Percentiles rank a stretch among this genome's conserved stretches.
Conservation (phyloP, 2,113 vertebrate species). For the Tragelaphus buxtoni region DNA sequence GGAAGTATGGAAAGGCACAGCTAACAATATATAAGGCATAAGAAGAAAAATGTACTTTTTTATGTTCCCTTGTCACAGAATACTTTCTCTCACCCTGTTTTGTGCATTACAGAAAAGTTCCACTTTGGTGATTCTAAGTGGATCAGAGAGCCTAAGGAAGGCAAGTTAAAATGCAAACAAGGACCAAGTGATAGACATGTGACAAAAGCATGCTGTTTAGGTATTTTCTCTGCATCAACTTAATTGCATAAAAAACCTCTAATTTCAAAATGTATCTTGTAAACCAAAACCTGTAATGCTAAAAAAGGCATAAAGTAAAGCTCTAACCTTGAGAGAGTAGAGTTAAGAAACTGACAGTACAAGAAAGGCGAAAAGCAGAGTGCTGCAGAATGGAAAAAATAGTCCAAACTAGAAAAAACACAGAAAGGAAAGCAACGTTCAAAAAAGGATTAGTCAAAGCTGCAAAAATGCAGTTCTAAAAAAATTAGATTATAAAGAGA, state of each 20-base stretch:
- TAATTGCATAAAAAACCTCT: conserved; percentile 4
- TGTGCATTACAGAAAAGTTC: conserved; percentile 23
- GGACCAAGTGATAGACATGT: conserved; percentile 18
- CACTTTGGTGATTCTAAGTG: neutral
- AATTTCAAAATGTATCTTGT: conserved; percentile 32
- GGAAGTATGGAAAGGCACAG: neutral
- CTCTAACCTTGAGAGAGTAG: conserved; percentile 85
- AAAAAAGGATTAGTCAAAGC: conserved; percentile 80
- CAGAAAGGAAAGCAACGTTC: conserved; percentile 85
- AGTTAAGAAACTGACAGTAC: conserved; percentile 88
- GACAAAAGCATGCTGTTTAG: conserved; percentile 47
- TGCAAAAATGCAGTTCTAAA: conserved; percentile 75
- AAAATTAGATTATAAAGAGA: conserved; percentile 73
- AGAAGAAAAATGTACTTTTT: neutral
- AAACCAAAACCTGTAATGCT: conserved; percentile 49
- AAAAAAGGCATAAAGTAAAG: conserved; percentile 77
- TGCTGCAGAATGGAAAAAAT: conserved; percentile 85
- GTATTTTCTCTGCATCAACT: conserved; percentile 20
- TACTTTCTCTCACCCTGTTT: conserved; percentile 20
- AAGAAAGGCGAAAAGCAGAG: conserved; percentile 86
- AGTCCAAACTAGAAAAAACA: conserved; percentile 87
- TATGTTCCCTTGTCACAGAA: conserved; percentile 11
- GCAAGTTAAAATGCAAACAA: conserved; percentile 24
- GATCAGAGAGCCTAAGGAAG: neutral
- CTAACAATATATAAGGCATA: neutral